phyloP scores from a whole-genome alignment of 1,140 invertebrate species.

The Leptinotarsa lineolata region DNA sequence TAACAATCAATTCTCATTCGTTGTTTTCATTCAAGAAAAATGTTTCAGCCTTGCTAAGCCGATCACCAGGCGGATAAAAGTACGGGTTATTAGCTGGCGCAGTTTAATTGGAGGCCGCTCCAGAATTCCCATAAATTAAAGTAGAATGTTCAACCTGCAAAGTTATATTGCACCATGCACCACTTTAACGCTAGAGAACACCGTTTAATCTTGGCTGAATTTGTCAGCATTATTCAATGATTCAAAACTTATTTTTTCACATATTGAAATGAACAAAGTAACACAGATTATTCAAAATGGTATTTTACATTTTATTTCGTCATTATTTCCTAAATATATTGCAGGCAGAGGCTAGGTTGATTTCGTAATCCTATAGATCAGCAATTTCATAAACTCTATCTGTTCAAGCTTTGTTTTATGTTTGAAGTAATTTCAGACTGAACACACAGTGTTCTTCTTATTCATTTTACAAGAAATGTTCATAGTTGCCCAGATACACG shows the following conservation, averaged over 20 bases:
- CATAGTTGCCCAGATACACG: too few species aligned
- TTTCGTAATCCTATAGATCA: too few species aligned
- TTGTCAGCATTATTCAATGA: slow-evolving; percentile 33
- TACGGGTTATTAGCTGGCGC: not conserved
- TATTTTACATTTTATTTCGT: too few species aligned
- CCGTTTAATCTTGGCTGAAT: slow-evolving; percentile 31
- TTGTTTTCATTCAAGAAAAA: too few species aligned
- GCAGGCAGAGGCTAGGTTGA: too few species aligned
- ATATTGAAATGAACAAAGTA: not conserved
- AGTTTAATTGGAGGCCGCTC: not conserved
- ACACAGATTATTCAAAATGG: not conserved
- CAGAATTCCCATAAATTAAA: slow-evolving; percentile 5
- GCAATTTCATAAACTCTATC: too few species aligned
- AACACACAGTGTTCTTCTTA: too few species aligned
- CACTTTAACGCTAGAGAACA: slow-evolving; percentile 29
- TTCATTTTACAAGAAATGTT: too few species aligned
- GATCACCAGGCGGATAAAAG: not conserved
- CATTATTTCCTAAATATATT: too few species aligned
- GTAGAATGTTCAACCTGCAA: slow-evolving; percentile 25
- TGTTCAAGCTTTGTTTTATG: too few species aligned
- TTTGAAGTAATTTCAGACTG: too few species aligned
- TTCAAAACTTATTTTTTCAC: slow-evolving; percentile 26
- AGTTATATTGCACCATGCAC: slow-evolving; percentile 31
- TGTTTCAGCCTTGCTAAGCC: not conserved
- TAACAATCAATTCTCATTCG: too few species aligned